Base-by-base conservation (phyloP, 1,140 invertebrate species). In the Rhopalosiphum padi region DNA sequence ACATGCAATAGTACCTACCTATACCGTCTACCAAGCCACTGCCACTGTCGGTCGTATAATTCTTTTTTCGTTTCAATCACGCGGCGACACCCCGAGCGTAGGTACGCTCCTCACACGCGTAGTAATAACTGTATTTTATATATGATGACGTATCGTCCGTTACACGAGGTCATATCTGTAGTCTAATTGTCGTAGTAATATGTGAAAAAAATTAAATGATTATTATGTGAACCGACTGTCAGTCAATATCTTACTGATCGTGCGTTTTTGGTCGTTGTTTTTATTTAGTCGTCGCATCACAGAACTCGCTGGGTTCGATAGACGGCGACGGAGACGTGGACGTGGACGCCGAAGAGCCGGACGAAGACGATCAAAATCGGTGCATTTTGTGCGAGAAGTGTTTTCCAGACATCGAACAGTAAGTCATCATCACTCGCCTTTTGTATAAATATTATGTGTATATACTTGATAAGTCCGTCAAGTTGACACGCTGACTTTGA, bases 341-440 rank as follows among this genome's bases (percentile, higher is more conserved):
- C 51, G 96, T 96, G 91, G 96, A 97, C 92, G 97, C 97, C 60
- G 96, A 97, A 87, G 96, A 97, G 91, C 96, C 96, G 94, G 96
- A 95, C 37, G 94, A 95, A 86, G 94, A 95, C 83, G 94, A 94
- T 22, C 94, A 94, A 93, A 96, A 96, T 53, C 96, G 97, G 94
- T 97, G 97, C 94, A 96, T 96, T 82, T 96, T 96, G 93, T 97
- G 97, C 95, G 97, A 97, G 95, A 96, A 97, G 95, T 96, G 96
- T 68, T 97, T 97, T 95, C 95, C 95, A 93, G 97, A 97, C 95
- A 96, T 97, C 94, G 97, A 97, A 94, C 95, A 96, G 97, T 97
- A 95, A 97, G 97, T 97, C 60, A 35, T 97, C 60, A 35, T 41
- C 41, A 41, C 41, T 41, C 46, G 21, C 23, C 15, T n/a, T 18